Base-by-base conservation (phyloP, 2,113 vertebrate species). In the Elephantulus edwardii region DNA sequence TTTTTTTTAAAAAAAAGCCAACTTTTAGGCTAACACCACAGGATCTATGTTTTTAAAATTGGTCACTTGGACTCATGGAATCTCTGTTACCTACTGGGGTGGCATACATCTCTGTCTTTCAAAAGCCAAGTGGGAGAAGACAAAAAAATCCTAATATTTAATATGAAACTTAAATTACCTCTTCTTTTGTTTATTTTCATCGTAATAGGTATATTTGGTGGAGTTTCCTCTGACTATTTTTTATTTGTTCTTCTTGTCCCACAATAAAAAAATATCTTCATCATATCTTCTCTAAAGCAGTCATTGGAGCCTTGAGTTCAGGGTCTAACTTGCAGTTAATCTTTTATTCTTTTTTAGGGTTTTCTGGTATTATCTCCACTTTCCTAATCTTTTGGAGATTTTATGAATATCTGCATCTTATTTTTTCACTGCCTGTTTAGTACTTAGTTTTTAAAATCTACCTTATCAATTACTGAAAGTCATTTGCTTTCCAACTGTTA, bases 401-500 rank as follows among this genome's bases (percentile, higher is more conserved):
- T 60, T 72, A 2, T 79, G 54, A 90, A n/a, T 76, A 77, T 71
- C 40, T 62, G 33, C 82, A 80, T 83, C 75, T 90, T 35, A 44
- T 33, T 87, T 88, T 89, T 71, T 44, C 33, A 62, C 68, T 87
- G 74, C 14, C 20, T 28, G 3, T 78, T 84, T 86, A 66, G 35
- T 30, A 50, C 50, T 78, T 17, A 68, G 19, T 26, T 81, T 60
- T 78, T 68, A n/a, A 70, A 16, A 13, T 83, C 35, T 90, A 5
- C 17, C 70, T 0, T 58, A 40, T 79, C 35, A 76, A 24, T 79
- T 91, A 83, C 24, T 86, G 40, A 30, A 85, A 19, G 11, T 79
- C 44, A 52, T 70, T 77, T 89, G 60, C 33, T 94, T 94, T 64
- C n/a, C n/a, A 80, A 0, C 76, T 86, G 93, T 54, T 42, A 81